Percentiles rank a stretch among this genome's conserved stretches.
phyloP scores from a whole-genome alignment of 2,113 vertebrate species.

The Raja brachyura region DNA sequence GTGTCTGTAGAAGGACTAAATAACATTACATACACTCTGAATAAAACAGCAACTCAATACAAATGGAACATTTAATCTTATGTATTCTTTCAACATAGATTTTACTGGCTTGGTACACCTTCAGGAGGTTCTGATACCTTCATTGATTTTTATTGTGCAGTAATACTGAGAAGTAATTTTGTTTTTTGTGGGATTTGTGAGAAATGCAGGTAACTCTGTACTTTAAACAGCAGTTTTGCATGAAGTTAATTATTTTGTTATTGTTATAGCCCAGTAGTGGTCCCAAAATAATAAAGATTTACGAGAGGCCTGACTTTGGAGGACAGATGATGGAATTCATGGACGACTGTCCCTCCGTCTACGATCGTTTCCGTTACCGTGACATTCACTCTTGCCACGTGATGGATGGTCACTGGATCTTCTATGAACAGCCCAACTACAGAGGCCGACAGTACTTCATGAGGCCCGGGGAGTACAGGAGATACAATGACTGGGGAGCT shows the following conservation, averaged over 20 bases:
- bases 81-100: neutral
- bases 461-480: constrained; percentile 61
- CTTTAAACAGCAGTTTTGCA: neutral
- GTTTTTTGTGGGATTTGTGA: neutral
- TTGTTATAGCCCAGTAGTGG: constrained; percentile 44
- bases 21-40: neutral
- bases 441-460: too few relatives aligned
- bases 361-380: too few relatives aligned
- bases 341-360: too few relatives aligned
- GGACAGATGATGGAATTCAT: constrained; percentile 68
- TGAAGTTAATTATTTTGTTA: neutral
- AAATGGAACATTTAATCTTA: neutral
- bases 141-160: neutral
- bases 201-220: neutral
- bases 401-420: too few relatives aligned
- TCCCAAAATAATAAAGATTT: constrained; percentile 65
- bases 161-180: neutral
- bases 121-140: neutral
- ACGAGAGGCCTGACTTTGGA: constrained; percentile 62
- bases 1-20: neutral
- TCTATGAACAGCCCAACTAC: too few relatives aligned
- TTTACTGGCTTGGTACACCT: neutral
- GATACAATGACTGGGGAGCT: constrained; percentile 65
- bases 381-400: too few relatives aligned
- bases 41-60: neutral